These are phyloP conservation scores for Danio tinwini DNA, from an alignment of 2,797 vertebrate species.

Conservation along the genomic window DNA sequence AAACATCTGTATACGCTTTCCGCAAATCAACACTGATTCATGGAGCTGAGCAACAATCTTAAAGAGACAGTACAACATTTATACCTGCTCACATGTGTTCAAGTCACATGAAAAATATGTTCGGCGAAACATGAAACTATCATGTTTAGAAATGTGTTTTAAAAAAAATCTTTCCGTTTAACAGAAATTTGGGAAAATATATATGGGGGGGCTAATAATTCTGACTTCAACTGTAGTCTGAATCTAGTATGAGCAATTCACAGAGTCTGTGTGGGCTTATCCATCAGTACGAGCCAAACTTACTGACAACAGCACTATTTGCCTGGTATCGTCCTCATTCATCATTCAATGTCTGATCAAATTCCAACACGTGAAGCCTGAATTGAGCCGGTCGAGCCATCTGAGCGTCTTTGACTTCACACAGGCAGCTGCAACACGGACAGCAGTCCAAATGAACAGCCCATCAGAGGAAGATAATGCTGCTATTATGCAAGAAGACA, in stretches of 20 bases:
- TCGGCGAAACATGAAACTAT: too few relatives aligned
- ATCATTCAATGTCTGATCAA: conserved; percentile 13
- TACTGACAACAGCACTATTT: conserved; percentile 15
- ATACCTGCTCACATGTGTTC: background rate
- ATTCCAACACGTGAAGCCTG: background rate
- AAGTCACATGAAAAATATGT: background rate
- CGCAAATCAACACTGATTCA: background rate
- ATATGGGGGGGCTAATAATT: too few relatives aligned
- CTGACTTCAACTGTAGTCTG: too few relatives aligned
- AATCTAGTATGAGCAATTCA: background rate
- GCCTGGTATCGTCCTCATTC: conserved; percentile 19
- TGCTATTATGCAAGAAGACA: conserved; percentile 8
- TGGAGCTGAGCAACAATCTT: background rate
- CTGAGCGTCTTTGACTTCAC: background rate
- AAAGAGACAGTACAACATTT: background rate
- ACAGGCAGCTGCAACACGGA: conserved; percentile 1
- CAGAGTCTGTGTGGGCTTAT: background rate
- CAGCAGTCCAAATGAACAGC: conserved; percentile 8
- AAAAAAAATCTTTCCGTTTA: too few relatives aligned
- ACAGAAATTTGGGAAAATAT: too few relatives aligned
- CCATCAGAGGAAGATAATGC: conserved; percentile 6
- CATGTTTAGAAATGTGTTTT: too few relatives aligned
- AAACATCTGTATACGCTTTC: conserved; percentile 13
- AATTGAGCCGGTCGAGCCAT: background rate
- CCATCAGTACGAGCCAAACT: background rate